Conservation (phyloP, 2,888 invertebrate genomes). For the Seira sanloemensis region DNA sequence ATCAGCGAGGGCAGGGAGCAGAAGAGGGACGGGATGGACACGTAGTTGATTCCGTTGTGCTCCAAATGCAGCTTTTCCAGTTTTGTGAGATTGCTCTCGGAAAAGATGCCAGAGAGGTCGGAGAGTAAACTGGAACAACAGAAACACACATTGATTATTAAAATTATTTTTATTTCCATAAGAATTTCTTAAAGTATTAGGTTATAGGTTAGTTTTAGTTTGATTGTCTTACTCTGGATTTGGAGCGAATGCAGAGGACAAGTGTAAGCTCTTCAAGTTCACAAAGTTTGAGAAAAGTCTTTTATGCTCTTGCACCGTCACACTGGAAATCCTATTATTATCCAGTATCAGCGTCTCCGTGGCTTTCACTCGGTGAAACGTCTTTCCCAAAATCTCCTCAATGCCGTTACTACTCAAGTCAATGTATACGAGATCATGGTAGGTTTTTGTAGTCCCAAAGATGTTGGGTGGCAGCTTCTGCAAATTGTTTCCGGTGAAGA, state of each 20-base stretch:
- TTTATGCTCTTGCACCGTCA: conserved; percentile 78
- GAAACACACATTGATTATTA: not conserved
- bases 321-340: conserved; percentile 82
- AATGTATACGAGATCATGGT: conserved; percentile 80
- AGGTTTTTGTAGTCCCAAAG: conserved; percentile 81
- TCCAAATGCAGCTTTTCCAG: conserved; percentile 85
- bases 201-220: too few species aligned
- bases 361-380: conserved; percentile 84
- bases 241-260: conserved; percentile 83
- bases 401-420: conserved; percentile 87
- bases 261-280: conserved; percentile 82
- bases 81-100: conserved; percentile 80
- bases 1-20: conserved; percentile 82
- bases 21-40: conserved; percentile 82
- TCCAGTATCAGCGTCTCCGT: conserved; percentile 83
- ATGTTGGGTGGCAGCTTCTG: conserved; percentile 83
- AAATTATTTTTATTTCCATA: too few species aligned
- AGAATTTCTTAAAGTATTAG: too few species aligned
- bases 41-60: conserved; percentile 84
- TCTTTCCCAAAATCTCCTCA: conserved; percentile 83
- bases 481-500: conserved; percentile 84
- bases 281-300: conserved; percentile 77
- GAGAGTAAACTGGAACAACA: conserved; percentile 59
- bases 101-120: conserved; percentile 84
- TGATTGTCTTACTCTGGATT: conserved; percentile 69